Evolutionary conservation across 2,888 invertebrate genomes (phyloP).

Genomic region (Chromoteleia sp.): DNA sequence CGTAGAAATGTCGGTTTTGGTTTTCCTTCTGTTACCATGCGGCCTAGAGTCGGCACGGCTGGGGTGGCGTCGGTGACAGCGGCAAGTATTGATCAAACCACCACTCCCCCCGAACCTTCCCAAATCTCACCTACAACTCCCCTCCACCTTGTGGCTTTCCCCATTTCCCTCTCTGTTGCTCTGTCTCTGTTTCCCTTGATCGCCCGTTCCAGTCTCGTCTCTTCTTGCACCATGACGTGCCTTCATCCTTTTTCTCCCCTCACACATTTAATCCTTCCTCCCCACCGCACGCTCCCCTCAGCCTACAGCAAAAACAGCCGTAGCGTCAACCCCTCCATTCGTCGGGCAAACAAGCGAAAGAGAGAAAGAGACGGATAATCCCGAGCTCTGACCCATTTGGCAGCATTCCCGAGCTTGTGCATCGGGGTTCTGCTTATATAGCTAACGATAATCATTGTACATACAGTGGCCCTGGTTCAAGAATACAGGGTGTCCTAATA

Average conservation of each 20-base stretch:
- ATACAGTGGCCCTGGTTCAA: constrained; percentile 63
- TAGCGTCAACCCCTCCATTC: constrained; percentile 61
- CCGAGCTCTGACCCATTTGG: constrained; percentile 83
- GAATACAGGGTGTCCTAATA: constrained; percentile 67
- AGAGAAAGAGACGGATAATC: constrained; percentile 69
- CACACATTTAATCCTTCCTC: constrained; percentile 55
- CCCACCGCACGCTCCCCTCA: constrained; percentile 36
- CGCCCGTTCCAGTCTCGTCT: constrained; percentile 38
- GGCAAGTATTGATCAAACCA: constrained; percentile 80
- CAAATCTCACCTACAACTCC: constrained; percentile 66
- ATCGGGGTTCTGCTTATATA: constrained; percentile 74
- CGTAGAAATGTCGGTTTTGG: constrained; percentile 70
- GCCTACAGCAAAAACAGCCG: constrained; percentile 66
- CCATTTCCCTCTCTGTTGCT: constrained; percentile 42
- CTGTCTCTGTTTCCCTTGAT: constrained; percentile 50
- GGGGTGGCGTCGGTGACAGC: constrained; percentile 74
- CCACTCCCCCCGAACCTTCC: constrained; percentile 68
- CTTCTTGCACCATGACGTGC: constrained; percentile 50
- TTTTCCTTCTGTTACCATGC: constrained; percentile 77
- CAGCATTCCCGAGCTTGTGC: constrained; percentile 79
- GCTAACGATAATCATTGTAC: constrained; percentile 75
- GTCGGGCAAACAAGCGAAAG: constrained; percentile 40
- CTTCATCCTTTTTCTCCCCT: constrained; percentile 63
- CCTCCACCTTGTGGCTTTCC: constrained; percentile 51
- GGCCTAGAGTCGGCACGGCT: constrained; percentile 70